phyloP scores from a whole-genome alignment of 2,888 invertebrate species.

The Lepidocyrtoides sp. region DNA sequence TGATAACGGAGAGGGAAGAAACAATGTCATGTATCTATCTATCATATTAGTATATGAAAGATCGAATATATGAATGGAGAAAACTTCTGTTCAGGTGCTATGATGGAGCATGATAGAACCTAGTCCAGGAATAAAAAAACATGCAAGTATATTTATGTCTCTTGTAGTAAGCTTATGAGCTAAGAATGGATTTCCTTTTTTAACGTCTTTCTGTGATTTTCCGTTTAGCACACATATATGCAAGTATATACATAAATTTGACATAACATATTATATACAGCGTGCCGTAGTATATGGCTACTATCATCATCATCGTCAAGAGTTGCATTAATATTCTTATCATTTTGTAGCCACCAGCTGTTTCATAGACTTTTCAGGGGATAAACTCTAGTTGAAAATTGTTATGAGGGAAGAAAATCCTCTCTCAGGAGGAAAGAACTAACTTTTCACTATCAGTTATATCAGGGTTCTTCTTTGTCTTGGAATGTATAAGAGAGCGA shows the following conservation, averaged over 20 bases:
- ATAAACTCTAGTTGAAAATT: constrained; percentile 1
- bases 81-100: neutral
- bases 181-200: no score
- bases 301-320: constrained; percentile 8
- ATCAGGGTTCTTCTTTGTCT: no score
- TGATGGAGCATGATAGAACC: no score
- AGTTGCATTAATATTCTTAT: constrained; percentile 19
- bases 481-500: no score
- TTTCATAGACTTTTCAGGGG: neutral
- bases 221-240: neutral
- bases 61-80: neutral
- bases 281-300: neutral
- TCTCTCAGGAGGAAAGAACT: no score
- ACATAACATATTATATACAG: neutral
- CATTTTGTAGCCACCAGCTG: constrained; percentile 38
- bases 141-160: no score
- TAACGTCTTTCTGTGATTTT: no score
- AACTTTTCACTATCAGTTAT: no score
- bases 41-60: neutral
- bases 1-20: neutral
- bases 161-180: no score
- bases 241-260: neutral
- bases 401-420: no score
- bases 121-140: no score
- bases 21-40: no score